Conservation (phyloP, 2,797 vertebrate species). For the Toxotes lorentzi region DNA sequence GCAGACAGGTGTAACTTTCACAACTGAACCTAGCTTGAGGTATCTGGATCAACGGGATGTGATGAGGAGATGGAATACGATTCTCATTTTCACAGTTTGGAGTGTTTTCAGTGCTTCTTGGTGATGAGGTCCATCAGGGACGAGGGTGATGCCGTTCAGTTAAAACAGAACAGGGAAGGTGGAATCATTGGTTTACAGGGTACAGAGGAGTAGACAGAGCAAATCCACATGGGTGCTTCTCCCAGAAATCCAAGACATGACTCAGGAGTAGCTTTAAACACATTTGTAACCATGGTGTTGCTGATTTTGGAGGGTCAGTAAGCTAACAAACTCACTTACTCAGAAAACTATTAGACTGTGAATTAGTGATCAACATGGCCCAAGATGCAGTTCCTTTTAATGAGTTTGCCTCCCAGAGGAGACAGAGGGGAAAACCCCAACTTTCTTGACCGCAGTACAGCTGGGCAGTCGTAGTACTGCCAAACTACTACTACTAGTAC, state of each 20-base stretch:
- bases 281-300: background rate
- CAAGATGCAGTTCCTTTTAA: background rate
- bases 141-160: background rate
- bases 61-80: slow-evolving; percentile 32
- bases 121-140: background rate
- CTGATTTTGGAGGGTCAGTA: background rate
- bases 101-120: slow-evolving; percentile 12
- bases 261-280: background rate
- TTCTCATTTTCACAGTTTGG: slow-evolving; percentile 46
- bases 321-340: background rate
- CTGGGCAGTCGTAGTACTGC: background rate
- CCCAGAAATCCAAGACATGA: background rate
- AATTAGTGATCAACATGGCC: background rate
- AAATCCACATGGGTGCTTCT: background rate
- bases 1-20: slow-evolving; percentile 29
- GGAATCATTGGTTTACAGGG: background rate
- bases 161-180: slow-evolving; percentile 3
- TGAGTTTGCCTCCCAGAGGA: background rate
- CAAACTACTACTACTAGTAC: too few relatives aligned
- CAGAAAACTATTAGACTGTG: background rate
- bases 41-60: slow-evolving; percentile 19
- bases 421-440: background rate
- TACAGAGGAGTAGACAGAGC: background rate
- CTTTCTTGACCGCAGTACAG: background rate
- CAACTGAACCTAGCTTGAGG: slow-evolving; percentile 6